These are phyloP conservation scores for Tenualosa ilisha DNA, from an alignment of 2,797 vertebrate species.

Conservation along the genomic window DNA sequence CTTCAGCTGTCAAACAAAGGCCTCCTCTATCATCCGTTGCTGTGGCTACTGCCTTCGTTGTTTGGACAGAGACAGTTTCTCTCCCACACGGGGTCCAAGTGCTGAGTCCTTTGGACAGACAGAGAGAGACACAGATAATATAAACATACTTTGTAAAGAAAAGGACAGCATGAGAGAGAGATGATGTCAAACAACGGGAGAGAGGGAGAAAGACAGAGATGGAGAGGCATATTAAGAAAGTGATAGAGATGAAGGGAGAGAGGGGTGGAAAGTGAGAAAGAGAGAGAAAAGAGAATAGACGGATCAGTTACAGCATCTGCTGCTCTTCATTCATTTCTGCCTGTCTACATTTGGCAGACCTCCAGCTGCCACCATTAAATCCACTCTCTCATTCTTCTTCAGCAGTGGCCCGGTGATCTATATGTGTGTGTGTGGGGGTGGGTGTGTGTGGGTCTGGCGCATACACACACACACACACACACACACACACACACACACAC, in stretches of 20 bases:
- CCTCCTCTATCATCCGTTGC: conserved; percentile 47
- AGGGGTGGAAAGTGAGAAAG: neutral
- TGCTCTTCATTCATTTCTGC: conserved; percentile 22
- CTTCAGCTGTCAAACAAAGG: conserved; percentile 33
- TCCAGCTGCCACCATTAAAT: conserved; percentile 21
- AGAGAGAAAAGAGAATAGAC: neutral
- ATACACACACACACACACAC: too few species aligned
- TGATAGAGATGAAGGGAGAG: too few species aligned
- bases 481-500: too few species aligned
- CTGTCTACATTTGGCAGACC: conserved; percentile 5
- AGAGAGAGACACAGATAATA: conserved; percentile 30
- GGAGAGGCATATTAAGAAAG: too few species aligned
- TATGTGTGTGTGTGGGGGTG: conserved; percentile 1
- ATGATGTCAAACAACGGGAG: conserved; percentile 27
- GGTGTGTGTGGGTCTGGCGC: neutral
- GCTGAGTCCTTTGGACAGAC: conserved; percentile 29
- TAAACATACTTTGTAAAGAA: neutral
- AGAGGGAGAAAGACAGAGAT: conserved; percentile 20
- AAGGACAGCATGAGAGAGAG: conserved; percentile 15
- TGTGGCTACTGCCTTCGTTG: conserved; percentile 27
- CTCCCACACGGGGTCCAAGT: conserved; percentile 26
- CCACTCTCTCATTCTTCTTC: neutral
- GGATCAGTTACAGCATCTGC: conserved; percentile 39
- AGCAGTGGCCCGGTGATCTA: neutral
- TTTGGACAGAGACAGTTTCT: conserved; percentile 34